phyloP scores from a whole-genome alignment of 2,888 invertebrate species.

The Cyrtodaria siliqua region DNA sequence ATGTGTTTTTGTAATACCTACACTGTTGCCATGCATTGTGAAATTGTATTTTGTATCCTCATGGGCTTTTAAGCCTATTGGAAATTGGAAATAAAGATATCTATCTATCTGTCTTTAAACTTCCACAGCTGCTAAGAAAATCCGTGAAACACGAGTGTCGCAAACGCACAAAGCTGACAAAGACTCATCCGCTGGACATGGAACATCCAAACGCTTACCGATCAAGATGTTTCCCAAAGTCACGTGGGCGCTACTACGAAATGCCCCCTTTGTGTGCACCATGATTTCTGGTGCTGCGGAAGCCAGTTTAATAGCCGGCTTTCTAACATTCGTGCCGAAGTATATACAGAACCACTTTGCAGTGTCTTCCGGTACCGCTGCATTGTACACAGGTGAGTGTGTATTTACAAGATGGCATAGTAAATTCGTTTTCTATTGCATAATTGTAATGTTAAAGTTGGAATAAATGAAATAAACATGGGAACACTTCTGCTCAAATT shows the following conservation, averaged over 20 bases:
- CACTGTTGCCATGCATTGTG: too few species aligned
- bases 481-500: too few species aligned
- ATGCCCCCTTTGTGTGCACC: slow-evolving; percentile 88
- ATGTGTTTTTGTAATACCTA: too few species aligned
- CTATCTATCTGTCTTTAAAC: too few species aligned
- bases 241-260: slow-evolving; percentile 65
- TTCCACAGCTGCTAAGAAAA: too few species aligned
- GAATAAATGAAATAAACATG: too few species aligned
- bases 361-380: slow-evolving; percentile 90
- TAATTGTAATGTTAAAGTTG: too few species aligned
- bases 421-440: too few species aligned
- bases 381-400: slow-evolving; percentile 89
- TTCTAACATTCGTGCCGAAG: slow-evolving; percentile 91
- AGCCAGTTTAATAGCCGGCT: slow-evolving; percentile 86
- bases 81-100: too few species aligned
- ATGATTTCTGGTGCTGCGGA: slow-evolving; percentile 89
- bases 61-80: too few species aligned
- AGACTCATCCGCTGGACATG: slow-evolving; percentile 44
- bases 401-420: too few species aligned
- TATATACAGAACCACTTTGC: slow-evolving; percentile 92
- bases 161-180: slow-evolving; percentile 73
- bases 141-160: slow-evolving; percentile 65
- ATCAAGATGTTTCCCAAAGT: slow-evolving; percentile 62
- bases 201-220: slow-evolving; percentile 35
- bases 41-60: too few species aligned